phyloP scores from a whole-genome alignment of 1,140 invertebrate species.

The Orchestia grillus region DNA sequence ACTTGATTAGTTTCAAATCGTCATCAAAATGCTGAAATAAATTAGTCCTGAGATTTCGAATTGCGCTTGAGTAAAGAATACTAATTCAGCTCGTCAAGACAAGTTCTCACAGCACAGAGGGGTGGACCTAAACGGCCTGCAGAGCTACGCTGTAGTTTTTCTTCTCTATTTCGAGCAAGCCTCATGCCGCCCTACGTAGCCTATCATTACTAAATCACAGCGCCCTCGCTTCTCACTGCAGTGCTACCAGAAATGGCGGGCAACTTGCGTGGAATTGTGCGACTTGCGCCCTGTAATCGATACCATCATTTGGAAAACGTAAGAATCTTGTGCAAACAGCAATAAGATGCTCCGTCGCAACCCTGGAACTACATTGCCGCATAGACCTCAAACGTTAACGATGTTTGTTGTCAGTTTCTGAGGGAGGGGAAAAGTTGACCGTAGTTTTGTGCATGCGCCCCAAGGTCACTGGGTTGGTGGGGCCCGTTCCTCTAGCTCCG shows the following conservation, averaged over 20 bases:
- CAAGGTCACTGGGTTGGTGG: slow-evolving; percentile 41
- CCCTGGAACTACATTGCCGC: neutral
- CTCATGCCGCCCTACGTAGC: neutral
- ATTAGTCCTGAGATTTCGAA: no score
- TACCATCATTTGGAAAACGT: neutral
- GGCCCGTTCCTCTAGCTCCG: neutral
- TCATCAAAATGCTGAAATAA: no score
- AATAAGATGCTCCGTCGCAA: neutral
- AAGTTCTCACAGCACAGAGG: no score
- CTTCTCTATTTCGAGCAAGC: neutral
- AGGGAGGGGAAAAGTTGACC: neutral
- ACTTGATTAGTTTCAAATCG: no score
- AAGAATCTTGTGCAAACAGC: neutral
- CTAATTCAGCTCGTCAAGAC: no score
- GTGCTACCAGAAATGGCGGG: neutral
- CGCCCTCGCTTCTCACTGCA: neutral
- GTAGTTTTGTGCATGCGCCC: neutral
- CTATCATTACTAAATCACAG: neutral
- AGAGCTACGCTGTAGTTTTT: neutral
- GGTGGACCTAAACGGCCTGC: no score
- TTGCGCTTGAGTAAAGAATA: no score
- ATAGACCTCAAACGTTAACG: neutral
- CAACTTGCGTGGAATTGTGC: neutral
- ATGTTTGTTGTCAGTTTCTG: neutral
- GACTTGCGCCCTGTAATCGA: neutral